Base-by-base conservation (phyloP, 2,113 vertebrate species). In the Clinocottus analis region DNA sequence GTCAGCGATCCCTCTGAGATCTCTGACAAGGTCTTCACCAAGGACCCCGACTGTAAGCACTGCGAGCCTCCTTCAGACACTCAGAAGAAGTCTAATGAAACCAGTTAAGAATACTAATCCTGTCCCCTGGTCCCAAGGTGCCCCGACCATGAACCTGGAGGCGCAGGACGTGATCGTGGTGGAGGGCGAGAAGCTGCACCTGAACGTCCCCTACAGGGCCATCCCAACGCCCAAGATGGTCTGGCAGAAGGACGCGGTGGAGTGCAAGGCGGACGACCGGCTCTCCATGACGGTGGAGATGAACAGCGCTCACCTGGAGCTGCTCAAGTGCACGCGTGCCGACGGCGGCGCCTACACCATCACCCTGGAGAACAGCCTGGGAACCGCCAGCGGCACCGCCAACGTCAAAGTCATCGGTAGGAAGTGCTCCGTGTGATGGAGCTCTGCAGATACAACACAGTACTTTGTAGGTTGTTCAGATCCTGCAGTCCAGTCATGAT, bases 331-430 rank as follows among this genome's bases (percentile, higher is more conserved):
- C 88, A 94, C 93, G 60, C 96, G 92, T 75, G 93, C 93, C 17
- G 97, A 99, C 70, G 97, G 96, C 61, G 97, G 97, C 2, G 79
- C 95, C 83, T 99, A 98, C 31, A 94, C 93, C 43, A 95, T 99
- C 85, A 97, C 95, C 17, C 43, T 99, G 83, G 96, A 97, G 89
- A 99, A 99, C 91, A 96, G 90, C 14, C 92, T 98, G 33, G 97
- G 98, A 84, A 96, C 95, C 21, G 95, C 95, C 63, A 97, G 95
- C 1, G 97, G 96, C 47, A 96, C 95, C 7, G 58, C 97, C 78
- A 97, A 97, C 0, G 96, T 99, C 88, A 99, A 97, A 96, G 97
- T 99, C 85, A 99, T 99, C 79, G 98, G 98, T 99, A 96, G 91
- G 75, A 60, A 16, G 0, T 37, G 9, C 5, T 71, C 37, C 4